Evolutionary conservation across 2,888 invertebrate genomes (phyloP).

Genomic region (Trypoxylon attenuatum): DNA sequence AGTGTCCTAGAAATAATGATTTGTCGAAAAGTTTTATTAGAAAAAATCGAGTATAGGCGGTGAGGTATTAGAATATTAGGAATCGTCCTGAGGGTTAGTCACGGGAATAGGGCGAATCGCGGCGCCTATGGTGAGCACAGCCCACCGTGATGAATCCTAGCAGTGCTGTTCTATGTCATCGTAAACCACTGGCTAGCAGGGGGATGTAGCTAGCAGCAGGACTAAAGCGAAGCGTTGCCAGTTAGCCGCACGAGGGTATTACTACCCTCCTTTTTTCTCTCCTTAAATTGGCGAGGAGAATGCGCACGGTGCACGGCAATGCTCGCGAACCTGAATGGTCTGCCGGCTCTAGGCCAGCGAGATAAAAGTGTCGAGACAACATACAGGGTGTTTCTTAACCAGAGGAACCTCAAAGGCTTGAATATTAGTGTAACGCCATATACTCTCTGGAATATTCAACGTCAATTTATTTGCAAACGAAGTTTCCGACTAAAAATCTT

Average conservation of each 20-base stretch:
- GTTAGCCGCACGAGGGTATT: not conserved
- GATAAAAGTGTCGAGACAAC: too few relatives aligned
- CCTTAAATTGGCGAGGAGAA: slow-evolving; percentile 55
- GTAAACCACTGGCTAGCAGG: slow-evolving; percentile 46
- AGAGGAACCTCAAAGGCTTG: too few relatives aligned
- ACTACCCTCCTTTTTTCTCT: slow-evolving; percentile 37
- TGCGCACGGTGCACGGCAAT: slow-evolving; percentile 37
- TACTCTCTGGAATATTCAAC: too few relatives aligned
- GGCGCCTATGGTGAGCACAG: slow-evolving; percentile 24
- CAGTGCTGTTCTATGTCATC: slow-evolving; percentile 38
- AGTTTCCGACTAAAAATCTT: too few relatives aligned
- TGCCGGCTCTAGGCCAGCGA: too few relatives aligned
- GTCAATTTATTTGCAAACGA: too few relatives aligned
- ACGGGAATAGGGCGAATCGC: not conserved
- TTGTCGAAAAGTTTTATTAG: not conserved
- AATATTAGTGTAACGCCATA: too few relatives aligned
- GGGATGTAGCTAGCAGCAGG: slow-evolving; percentile 1
- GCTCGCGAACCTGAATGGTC: slow-evolving; percentile 42
- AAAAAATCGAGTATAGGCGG: not conserved
- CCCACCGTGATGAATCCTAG: slow-evolving; percentile 6
- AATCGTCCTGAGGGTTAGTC: not conserved
- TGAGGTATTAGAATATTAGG: not conserved
- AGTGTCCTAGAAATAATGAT: not conserved
- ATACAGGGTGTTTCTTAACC: too few relatives aligned
- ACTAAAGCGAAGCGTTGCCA: slow-evolving; percentile 1